Base-by-base conservation (phyloP, 2,888 invertebrate species). In the Agrotis ipsilon region DNA sequence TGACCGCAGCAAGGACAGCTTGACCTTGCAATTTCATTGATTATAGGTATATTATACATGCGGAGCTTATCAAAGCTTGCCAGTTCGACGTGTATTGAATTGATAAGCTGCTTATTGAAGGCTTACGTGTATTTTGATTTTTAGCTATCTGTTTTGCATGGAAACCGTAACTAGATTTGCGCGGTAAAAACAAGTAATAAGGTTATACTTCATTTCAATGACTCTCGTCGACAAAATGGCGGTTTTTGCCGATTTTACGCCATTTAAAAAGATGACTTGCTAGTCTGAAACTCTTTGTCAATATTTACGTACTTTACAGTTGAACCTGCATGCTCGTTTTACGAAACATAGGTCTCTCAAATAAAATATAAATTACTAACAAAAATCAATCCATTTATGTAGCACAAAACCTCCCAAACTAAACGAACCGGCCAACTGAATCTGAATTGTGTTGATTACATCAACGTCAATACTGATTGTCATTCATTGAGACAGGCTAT, bases 251-350 rank as follows among this genome's bases (percentile, higher is more conserved):
- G 39, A 39, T 39, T 39, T 32, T 11, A 11, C 39, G 39, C 39
- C 11, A 39, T 2, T 11, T 11, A 39, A 39, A 32, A 27, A 39
- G 32, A 32, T 2, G 14, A 16, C 13, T 63, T 27, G 7, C 4
- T 66, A 49, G 55, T n/a, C 27, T 43, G 48, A 75, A 48, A 71
- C 46, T 14, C 52, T 21, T 48, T 65, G 43, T 66, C 18, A 66
- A 67, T 66, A 75, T 55, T 45, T 55, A 65, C 46, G 18, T 52
- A 4, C 14, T 0, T 11, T 18, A 45, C 19, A 52, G 21, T 32
- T 16, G 5, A 32, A 32, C 13, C 16, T 32, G n/a, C 21, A 32
- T n/a, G 5, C n/a, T 14, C 18, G 2, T 24, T 24, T 6, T 11
- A 43, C 6, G 2, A 48, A 18, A 55, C 14, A 43, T 2, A 39